These are phyloP conservation scores for Mactromeris polynyma DNA, from an alignment of 2,888 invertebrate genomes.

Conservation along the genomic window DNA sequence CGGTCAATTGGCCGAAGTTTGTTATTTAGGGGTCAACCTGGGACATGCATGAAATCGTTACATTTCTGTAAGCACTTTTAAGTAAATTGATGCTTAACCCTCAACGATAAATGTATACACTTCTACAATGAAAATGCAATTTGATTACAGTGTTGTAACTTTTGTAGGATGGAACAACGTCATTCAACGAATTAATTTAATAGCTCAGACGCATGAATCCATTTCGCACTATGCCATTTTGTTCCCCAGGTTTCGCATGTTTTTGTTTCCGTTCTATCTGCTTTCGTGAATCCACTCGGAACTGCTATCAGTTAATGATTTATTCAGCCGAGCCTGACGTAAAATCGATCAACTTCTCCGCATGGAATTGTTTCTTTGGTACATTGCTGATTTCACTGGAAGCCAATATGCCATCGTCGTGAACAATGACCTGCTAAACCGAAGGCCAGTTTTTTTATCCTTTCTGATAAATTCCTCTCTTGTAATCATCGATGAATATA, in stretches of 20 bases:
- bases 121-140: neutral
- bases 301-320: conserved; percentile 22
- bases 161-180: neutral
- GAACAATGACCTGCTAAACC: neutral
- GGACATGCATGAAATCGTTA: too few species aligned
- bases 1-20: too few species aligned
- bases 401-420: neutral
- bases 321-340: conserved; percentile 43
- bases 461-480: neutral
- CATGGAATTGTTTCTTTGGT: conserved; percentile 35
- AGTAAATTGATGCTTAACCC: neutral
- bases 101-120: neutral
- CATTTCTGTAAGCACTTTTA: too few species aligned
- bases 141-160: neutral
- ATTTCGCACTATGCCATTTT: neutral
- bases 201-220: neutral
- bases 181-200: neutral
- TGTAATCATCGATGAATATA: neutral
- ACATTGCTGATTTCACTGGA: conserved; percentile 13
- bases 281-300: neutral
- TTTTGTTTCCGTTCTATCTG: neutral
- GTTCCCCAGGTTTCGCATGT: neutral
- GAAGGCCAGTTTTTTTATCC: neutral
- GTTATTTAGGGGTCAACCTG: too few species aligned
- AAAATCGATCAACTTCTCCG: conserved; percentile 48